Conservation (phyloP, 2,888 invertebrate genomes). For the Melitaea athalia region DNA sequence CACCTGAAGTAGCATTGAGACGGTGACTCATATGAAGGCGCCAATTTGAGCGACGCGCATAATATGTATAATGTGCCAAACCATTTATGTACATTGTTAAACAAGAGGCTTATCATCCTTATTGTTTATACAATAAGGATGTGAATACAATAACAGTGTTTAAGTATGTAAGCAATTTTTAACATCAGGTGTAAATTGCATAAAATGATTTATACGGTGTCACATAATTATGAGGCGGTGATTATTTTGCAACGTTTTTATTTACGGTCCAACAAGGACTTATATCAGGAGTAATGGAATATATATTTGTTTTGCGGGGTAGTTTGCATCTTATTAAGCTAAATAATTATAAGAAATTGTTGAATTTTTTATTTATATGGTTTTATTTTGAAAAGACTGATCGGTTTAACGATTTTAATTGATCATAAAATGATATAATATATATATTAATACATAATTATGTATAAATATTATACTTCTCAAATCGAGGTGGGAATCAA, state of each 20-base stretch:
- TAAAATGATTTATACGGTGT: constrained; percentile 20
- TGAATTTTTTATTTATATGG: neutral
- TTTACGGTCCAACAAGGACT: neutral
- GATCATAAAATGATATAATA: too few relatives aligned
- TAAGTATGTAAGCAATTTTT: constrained; percentile 3
- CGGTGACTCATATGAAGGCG: constrained; percentile 36
- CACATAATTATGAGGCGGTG: constrained; percentile 7
- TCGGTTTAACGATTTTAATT: too few relatives aligned
- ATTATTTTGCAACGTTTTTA: constrained; percentile 10
- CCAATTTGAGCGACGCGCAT: constrained; percentile 27
- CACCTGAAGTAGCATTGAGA: constrained; percentile 38
- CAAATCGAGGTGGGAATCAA: too few relatives aligned
- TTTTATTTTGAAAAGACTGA: neutral
- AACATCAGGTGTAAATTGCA: constrained; percentile 10
- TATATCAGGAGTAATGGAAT: neutral
- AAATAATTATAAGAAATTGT: neutral
- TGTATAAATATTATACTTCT: too few relatives aligned
- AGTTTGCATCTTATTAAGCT: neutral
- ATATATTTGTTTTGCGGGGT: neutral
- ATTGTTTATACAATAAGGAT: neutral
- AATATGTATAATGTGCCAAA: constrained; percentile 19
- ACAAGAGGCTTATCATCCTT: neutral
- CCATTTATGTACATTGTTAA: constrained; percentile 18
- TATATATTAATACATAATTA: too few relatives aligned
- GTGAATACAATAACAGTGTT: neutral